Conservation (phyloP, 2,797 vertebrate genomes). For the Chaenodraco wilsoni region DNA sequence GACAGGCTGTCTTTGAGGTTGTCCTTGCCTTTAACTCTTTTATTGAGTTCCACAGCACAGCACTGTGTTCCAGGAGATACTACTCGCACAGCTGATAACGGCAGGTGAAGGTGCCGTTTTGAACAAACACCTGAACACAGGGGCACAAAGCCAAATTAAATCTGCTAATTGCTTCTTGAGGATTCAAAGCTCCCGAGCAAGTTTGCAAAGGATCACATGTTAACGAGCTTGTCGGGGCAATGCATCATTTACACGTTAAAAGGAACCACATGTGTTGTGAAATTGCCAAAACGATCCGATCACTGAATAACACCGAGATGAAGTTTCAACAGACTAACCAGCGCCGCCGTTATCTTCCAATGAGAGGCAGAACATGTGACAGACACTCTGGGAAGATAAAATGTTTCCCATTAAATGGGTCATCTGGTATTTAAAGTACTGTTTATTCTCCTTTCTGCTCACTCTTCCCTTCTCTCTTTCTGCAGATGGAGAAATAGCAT, state of each 20-base stretch:
- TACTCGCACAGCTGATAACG: constrained; percentile 85
- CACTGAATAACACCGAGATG: constrained; percentile 51
- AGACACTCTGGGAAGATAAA: constrained; percentile 60
- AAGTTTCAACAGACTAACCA: constrained; percentile 56
- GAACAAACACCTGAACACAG: constrained; percentile 69
- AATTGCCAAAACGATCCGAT: constrained; percentile 54
- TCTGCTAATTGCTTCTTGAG: constrained; percentile 70
- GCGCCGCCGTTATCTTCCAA: constrained; percentile 49
- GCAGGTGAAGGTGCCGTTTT: constrained; percentile 72
- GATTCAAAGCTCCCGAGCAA: constrained; percentile 57
- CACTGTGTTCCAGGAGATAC: constrained; percentile 85
- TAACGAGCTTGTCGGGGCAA: constrained; percentile 46
- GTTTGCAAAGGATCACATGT: constrained; percentile 64
- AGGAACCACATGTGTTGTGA: constrained; percentile 50
- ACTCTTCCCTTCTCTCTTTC: constrained; percentile 32
- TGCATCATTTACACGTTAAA: constrained; percentile 63
- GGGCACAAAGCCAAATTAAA: constrained; percentile 76
- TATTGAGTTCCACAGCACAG: constrained; percentile 83
- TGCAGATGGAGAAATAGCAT: constrained; percentile 48
- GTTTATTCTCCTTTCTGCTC: constrained; percentile 60
- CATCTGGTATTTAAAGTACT: constrained; percentile 74
- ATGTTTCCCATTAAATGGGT: constrained; percentile 73
- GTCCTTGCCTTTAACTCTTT: constrained; percentile 82
- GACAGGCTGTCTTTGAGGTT: constrained; percentile 82
- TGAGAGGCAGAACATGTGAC: constrained; percentile 56